phyloP scores from a whole-genome alignment of 2,888 invertebrate species.

The Eudasyphora cyanicolor region DNA sequence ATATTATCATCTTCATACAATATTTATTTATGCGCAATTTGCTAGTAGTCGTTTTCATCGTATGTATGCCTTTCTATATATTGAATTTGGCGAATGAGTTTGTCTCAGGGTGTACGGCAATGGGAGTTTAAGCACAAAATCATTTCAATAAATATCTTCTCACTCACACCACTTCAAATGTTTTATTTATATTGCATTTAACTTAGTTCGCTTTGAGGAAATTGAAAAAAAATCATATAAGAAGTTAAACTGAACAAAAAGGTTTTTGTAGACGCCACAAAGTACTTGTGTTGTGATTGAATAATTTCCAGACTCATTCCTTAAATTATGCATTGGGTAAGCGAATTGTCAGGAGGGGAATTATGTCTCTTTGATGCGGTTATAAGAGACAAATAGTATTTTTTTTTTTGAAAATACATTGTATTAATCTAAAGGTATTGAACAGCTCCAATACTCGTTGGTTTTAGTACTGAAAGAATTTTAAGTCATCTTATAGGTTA shows the following conservation, averaged over 20 bases:
- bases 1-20: constrained; percentile 41
- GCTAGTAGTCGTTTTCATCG: constrained; percentile 8
- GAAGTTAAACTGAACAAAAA: neutral
- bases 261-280: constrained; percentile 6
- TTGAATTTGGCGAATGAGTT: neutral
- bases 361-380: neutral
- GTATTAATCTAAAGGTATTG: no score
- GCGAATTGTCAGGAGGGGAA: no score
- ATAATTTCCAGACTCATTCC: constrained; percentile 8
- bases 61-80: neutral
- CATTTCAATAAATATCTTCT: neutral
- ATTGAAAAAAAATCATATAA: neutral
- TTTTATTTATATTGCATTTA: neutral
- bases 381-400: no score
- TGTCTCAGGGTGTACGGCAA: neutral
- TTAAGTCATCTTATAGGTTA: no score
- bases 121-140: neutral
- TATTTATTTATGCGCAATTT: constrained; percentile 61
- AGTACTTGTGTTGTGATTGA: constrained; percentile 24
- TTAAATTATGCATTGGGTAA: neutral
- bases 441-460: no score
- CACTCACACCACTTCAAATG: neutral
- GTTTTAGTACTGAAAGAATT: no score
- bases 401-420: no score
- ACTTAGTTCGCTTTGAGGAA: neutral